These are phyloP conservation scores for Pocota personata DNA, from an alignment of 2,888 invertebrate genomes.

Conservation along the genomic window DNA sequence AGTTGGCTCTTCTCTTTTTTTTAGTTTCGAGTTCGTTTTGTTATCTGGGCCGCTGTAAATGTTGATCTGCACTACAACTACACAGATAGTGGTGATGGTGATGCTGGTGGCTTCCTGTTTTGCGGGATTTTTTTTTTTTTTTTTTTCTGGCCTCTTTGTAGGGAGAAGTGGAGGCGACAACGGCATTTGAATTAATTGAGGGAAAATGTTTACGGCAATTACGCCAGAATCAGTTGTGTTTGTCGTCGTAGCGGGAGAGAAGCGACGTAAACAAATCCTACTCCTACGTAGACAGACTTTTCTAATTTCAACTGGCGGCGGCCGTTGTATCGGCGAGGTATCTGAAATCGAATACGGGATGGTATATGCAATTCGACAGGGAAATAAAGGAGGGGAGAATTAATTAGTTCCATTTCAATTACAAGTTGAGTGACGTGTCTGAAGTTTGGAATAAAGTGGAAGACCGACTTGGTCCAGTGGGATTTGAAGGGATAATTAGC, in stretches of 20 bases:
- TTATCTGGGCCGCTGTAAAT: constrained; percentile 69
- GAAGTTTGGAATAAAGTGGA: background rate
- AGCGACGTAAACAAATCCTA: background rate
- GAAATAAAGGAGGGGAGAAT: constrained; percentile 33
- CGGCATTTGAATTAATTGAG: constrained; percentile 59
- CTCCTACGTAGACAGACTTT: constrained; percentile 27
- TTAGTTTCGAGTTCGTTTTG: constrained; percentile 53
- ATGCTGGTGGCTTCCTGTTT: constrained; percentile 48
- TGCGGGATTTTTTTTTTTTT: constrained; percentile 42
- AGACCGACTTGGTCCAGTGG: background rate
- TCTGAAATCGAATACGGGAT: background rate
- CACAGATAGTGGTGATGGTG: constrained; percentile 31
- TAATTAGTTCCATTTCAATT: constrained; percentile 66
- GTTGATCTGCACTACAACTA: constrained; percentile 38
- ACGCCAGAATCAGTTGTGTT: constrained; percentile 50
- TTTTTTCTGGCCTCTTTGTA: background rate
- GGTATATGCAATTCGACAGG: constrained; percentile 24
- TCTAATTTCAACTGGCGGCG: no score
- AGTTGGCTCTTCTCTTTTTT: constrained; percentile 38
- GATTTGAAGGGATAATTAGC: background rate
- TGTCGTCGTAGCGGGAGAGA: background rate
- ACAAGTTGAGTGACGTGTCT: constrained; percentile 6
- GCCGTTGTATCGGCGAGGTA: background rate
- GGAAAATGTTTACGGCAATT: constrained; percentile 66
- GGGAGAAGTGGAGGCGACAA: constrained; percentile 44